Evolutionary conservation across 2,113 vertebrate species (phyloP).

Genomic region (Beaufortia kweichowensis): DNA sequence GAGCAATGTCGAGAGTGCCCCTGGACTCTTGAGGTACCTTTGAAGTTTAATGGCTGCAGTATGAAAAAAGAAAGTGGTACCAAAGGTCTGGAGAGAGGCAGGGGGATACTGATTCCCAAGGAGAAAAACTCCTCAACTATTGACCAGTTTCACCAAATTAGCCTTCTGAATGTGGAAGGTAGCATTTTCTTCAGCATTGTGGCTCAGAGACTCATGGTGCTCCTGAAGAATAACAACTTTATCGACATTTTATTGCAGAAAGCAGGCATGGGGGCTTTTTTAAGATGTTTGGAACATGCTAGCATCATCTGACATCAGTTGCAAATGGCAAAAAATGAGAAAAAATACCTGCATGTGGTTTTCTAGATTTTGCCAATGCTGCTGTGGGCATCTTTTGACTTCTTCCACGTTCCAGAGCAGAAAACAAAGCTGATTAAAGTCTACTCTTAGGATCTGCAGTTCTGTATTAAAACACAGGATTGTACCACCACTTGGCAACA

Average conservation of each 20-base stretch:
- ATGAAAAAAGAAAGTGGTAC: conserved; percentile 22
- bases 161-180: conserved; percentile 35
- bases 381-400: conserved; percentile 1
- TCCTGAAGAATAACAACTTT: background rate
- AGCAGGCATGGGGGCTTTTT: background rate
- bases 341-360: background rate
- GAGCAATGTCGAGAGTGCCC: conserved; percentile 21
- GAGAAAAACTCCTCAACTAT: conserved; percentile 19
- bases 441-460: conserved; percentile 7
- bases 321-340: background rate
- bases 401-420: background rate
- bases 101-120: conserved; percentile 31
- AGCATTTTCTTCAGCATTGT: conserved; percentile 58
- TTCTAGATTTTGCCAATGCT: conserved; percentile 1
- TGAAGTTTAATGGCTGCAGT: conserved; percentile 46
- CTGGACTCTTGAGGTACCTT: conserved; percentile 26
- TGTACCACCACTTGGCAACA: conserved; percentile 10
- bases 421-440: background rate
- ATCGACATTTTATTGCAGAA: conserved; percentile 14
- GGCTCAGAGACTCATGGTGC: background rate
- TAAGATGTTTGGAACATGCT: conserved; percentile 5
- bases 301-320: conserved; percentile 17
- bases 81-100: conserved; percentile 15
- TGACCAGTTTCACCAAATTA: conserved; percentile 26
- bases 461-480: background rate